Evolutionary conservation across 2,797 vertebrate species (phyloP).

Genomic region (Sylvia borin): DNA sequence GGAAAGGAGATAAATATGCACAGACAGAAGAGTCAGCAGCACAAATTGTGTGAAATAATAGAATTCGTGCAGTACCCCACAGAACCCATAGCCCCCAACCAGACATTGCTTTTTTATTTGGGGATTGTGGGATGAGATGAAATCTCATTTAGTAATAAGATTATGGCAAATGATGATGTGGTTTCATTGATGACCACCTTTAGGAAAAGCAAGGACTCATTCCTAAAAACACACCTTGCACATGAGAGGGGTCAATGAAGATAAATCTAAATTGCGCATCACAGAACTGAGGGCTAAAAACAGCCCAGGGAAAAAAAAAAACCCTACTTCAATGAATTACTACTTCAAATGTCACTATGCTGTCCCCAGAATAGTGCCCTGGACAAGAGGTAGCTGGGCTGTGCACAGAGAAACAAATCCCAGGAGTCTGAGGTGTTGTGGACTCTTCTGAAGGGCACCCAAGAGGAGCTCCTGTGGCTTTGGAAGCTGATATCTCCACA

Average conservation of each 20-base stretch:
- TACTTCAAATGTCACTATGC: accelerated
- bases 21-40: background rate
- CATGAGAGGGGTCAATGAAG: accelerated
- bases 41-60: background rate
- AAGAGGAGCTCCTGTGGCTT: background rate
- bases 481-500: background rate
- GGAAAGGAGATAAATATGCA: background rate
- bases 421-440: background rate
- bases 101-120: background rate
- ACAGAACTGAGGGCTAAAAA: background rate
- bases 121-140: background rate
- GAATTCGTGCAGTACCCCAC: background rate
- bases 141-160: background rate
- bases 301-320: too few species aligned
- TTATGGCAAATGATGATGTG: background rate
- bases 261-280: background rate
- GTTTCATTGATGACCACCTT: background rate
- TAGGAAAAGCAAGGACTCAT: background rate
- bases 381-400: background rate
- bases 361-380: background rate
- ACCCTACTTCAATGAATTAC: accelerated
- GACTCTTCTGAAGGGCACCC: background rate
- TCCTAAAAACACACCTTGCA: background rate
- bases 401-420: background rate
- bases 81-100: background rate